phyloP scores from a whole-genome alignment of 2,888 invertebrate species.

The Melanophora roralis region DNA sequence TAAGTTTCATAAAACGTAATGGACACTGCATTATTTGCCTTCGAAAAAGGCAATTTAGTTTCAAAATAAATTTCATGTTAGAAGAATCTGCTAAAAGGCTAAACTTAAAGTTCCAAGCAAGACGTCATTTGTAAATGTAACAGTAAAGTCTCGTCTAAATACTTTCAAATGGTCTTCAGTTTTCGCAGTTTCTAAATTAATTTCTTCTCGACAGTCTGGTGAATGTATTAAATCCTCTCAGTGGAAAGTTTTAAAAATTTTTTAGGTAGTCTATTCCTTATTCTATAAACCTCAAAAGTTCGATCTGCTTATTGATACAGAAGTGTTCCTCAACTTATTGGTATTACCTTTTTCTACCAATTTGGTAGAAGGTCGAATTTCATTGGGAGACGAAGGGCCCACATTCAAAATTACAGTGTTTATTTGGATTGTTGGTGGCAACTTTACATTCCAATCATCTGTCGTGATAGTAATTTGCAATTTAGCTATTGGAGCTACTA shows the following conservation, averaged over 20 bases:
- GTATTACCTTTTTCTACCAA: too few relatives aligned
- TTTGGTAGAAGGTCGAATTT: conserved; percentile 43
- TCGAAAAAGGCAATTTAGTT: too few relatives aligned
- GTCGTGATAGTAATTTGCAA: not conserved
- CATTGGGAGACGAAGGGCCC: conserved; percentile 30
- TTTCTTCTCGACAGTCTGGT: conserved; percentile 31
- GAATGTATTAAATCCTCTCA: conserved; percentile 1
- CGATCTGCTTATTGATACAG: conserved; percentile 34
- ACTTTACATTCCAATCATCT: too few relatives aligned
- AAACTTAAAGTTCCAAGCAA: not conserved
- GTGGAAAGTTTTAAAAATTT: conserved; percentile 3
- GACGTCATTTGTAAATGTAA: conserved; percentile 18
- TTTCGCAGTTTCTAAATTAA: conserved; percentile 36
- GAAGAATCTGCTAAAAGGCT: conserved; percentile 50
- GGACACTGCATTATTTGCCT: not conserved
- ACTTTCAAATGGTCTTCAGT: conserved; percentile 28
- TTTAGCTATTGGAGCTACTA: not conserved
- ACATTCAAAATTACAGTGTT: conserved; percentile 22
- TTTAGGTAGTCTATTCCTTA: not conserved
- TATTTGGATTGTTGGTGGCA: conserved; percentile 29
- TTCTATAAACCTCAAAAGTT: conserved; percentile 23
- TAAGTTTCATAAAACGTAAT: not conserved
- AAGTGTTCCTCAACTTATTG: conserved; percentile 38
- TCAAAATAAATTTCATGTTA: conserved; percentile 33
- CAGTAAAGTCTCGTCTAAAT: conserved; percentile 40